Percentiles rank a stretch among this genome's conserved stretches.
phyloP scores from a whole-genome alignment of 2,113 vertebrate genomes.

The Bos javanicus region DNA sequence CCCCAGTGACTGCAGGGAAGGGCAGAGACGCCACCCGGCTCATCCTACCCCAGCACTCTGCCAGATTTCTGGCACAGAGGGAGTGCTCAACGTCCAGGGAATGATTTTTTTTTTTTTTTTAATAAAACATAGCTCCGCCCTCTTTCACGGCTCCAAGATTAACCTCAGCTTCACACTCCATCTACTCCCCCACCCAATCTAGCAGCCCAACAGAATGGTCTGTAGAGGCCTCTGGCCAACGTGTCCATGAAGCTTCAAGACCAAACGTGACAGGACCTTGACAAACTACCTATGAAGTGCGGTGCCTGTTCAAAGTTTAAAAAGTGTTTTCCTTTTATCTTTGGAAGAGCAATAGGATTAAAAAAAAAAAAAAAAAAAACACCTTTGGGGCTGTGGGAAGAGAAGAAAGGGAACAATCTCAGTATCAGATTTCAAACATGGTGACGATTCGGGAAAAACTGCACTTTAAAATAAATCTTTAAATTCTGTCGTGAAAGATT shows the following conservation, averaged over 20 bases:
- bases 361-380: background rate
- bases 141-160: background rate
- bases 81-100: background rate
- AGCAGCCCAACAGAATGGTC: background rate
- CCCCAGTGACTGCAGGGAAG: background rate
- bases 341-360: background rate
- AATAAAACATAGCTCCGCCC: background rate
- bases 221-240: background rate
- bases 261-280: background rate
- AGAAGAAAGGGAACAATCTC: background rate
- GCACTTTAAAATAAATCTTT: background rate
- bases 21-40: background rate
- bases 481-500: background rate
- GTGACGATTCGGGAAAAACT: background rate
- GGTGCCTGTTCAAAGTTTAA: background rate
- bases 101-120: background rate
- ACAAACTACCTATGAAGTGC: background rate
- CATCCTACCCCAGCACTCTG: background rate
- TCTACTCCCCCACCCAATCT: background rate
- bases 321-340: background rate
- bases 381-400: background rate
- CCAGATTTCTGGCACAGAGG: background rate
- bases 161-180: background rate
- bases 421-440: background rate
- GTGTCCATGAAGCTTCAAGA: fast-evolving